Evolutionary conservation across 1,140 invertebrate genomes (phyloP), one percentile per base, ranked within the genome.

Genomic region (Hestina assimilis): DNA sequence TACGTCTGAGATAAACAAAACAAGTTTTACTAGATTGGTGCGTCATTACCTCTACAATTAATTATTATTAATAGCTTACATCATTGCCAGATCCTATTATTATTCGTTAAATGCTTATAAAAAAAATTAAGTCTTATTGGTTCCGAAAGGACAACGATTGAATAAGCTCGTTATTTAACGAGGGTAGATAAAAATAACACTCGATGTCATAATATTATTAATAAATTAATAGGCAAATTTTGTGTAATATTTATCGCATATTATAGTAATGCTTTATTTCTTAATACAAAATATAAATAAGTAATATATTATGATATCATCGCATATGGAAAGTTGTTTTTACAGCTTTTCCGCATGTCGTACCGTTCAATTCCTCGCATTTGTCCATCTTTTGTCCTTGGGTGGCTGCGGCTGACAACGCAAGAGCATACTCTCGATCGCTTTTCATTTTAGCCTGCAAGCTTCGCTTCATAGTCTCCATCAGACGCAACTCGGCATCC

Each of bases 401-500:
- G 29, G 91, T 89, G 9, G 94, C 93, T 1, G 97, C 92, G 2
- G 94, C 91, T 31, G 92, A 92, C 21, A 98, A 91, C 0, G 94
- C 93, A 0, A 93, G 89, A 0, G 96, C 95, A 85, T 98, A 98
- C 66, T 98, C 96, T 46, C 95, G 90, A 82, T 98, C 97, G 75
- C 94, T 96, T 83, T 97, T 97, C 72, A 96, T 93, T 83, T 97
- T 95, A 24, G 93, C 92, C 46, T 93, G 90, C 11, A 98, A 89
- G 71, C 96, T 96, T 35, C 96, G 89, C 61, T 94, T 93, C 93
- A 98, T 96, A 51, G 93, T 94, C 75, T 98, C 96, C 86, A 98
- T 91, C 6, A 98, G 92, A 54, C 95, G 92, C 20, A 98, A 91
- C 84, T 98, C 97, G 7, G 96, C 95, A 82, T 98, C 97, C 87